A percentile compares a stretch with the other conserved stretches of the same genome.
phyloP scores from a whole-genome alignment of 2,888 invertebrate species.

The Zygaena filipendulae region DNA sequence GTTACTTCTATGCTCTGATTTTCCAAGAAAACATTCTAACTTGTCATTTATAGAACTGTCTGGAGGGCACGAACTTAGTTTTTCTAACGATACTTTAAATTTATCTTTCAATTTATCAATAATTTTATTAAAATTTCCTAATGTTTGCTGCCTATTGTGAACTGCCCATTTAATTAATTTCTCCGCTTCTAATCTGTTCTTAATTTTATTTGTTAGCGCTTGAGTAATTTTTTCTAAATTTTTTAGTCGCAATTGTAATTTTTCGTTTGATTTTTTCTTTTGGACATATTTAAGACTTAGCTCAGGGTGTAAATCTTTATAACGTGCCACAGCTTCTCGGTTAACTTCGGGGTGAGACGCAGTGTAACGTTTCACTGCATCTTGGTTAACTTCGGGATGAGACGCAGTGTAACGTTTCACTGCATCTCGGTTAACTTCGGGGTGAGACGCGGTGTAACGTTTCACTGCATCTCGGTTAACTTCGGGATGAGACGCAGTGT shows the following conservation, averaged over 20 bases:
- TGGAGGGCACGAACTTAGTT: conserved; percentile 4
- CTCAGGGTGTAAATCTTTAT: conserved; percentile 6
- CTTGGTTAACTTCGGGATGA: conserved; percentile 4
- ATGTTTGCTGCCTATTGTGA: conserved; percentile 7
- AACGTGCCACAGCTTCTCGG: conserved; percentile 6
- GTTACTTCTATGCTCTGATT: too few species aligned
- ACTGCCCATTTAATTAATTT: conserved; percentile 9
- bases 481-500: conserved; percentile 8
- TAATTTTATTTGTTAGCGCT: conserved; percentile 9
- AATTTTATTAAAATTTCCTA: conserved; percentile 9
- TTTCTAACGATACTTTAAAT: conserved; percentile 6
- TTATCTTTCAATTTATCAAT: conserved; percentile 7
- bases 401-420: conserved; percentile 4
- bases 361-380: conserved; percentile 1
- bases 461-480: conserved; percentile 6
- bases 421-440: conserved; percentile 4
- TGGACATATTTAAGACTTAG: conserved; percentile 1
- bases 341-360: conserved; percentile 8
- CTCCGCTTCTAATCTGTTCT: conserved; percentile 10
- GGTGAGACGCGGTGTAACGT: conserved; percentile 7
- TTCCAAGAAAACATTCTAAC: conserved; percentile 8
- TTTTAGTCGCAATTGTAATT: conserved; percentile 5
- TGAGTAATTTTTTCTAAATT: conserved; percentile 7
- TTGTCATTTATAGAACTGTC: conserved; percentile 6
- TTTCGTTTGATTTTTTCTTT: conserved; percentile 8